phyloP scores from a whole-genome alignment of 2,888 invertebrate species.

The Oscheius sp. region DNA sequence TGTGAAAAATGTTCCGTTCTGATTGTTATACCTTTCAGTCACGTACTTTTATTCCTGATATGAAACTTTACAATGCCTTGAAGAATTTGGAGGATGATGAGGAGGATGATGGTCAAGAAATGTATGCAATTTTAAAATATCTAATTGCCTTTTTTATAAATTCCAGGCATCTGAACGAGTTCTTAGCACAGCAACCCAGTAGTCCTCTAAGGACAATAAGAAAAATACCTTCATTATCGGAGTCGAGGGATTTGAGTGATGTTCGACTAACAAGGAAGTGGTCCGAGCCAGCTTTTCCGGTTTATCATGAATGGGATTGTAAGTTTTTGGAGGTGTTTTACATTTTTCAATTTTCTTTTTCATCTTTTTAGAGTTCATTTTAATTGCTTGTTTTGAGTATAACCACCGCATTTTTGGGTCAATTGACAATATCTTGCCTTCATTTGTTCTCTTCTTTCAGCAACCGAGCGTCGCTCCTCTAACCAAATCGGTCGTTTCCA shows the following conservation, averaged over 20 bases:
- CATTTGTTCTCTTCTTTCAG: no score
- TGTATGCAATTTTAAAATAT: neutral
- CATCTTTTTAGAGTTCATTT: no score
- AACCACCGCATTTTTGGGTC: no score
- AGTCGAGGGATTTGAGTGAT: slow-evolving; percentile 1
- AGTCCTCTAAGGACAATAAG: neutral
- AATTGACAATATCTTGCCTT: no score
- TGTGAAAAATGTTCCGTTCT: no score
- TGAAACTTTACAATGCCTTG: neutral
- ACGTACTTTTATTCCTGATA: neutral
- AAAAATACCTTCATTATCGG: neutral
- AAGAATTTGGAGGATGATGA: neutral
- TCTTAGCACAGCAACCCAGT: neutral
- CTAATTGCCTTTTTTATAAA: no score
- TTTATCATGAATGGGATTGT: slow-evolving; percentile 5
- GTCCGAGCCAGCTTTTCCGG: slow-evolving; percentile 16
- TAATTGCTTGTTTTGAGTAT: no score
- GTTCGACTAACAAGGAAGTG: neutral
- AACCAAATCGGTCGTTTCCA: neutral
- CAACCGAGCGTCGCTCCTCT: slow-evolving; percentile 1
- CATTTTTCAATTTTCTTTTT: no score
- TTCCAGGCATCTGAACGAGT: no score
- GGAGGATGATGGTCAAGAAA: neutral
- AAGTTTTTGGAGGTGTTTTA: no score
- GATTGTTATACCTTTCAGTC: neutral